These are phyloP conservation scores for Sminthopsis crassicaudata DNA, from an alignment of 2,113 vertebrate genomes.

Conservation along the genomic window DNA sequence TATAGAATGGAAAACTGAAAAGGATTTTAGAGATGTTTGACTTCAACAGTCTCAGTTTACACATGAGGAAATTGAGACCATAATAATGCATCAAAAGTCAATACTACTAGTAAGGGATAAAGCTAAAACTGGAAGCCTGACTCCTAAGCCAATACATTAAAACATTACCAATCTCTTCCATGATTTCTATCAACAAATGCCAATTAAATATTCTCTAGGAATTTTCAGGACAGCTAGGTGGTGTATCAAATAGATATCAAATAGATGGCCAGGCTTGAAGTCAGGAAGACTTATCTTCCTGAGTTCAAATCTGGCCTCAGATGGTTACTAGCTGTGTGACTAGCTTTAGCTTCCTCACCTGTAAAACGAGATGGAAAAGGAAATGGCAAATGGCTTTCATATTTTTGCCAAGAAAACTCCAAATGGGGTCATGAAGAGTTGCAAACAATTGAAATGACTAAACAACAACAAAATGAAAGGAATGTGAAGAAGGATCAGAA, in stretches of 20 bases:
- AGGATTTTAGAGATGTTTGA: neutral
- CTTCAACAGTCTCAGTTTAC: neutral
- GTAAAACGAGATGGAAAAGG: neutral
- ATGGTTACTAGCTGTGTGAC: neutral
- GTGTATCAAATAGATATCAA: neutral
- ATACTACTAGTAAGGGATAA: neutral
- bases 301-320: neutral
- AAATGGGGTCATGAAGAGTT: no score
- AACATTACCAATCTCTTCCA: neutral
- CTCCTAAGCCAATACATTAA: neutral
- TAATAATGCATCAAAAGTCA: neutral
- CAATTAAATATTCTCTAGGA: neutral
- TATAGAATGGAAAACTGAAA: neutral
- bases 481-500: neutral
- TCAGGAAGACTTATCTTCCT: neutral
- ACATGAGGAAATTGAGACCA: neutral
- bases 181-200: neutral
- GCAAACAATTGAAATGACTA: neutral
- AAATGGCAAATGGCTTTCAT: neutral
- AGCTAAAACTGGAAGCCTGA: neutral
- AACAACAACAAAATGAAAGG: neutral
- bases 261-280: neutral
- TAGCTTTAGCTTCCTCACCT: neutral
- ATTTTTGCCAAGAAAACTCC: no score
- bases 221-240: neutral